Conservation (phyloP, 2,888 invertebrate species). For the Pedicia rivosa region DNA sequence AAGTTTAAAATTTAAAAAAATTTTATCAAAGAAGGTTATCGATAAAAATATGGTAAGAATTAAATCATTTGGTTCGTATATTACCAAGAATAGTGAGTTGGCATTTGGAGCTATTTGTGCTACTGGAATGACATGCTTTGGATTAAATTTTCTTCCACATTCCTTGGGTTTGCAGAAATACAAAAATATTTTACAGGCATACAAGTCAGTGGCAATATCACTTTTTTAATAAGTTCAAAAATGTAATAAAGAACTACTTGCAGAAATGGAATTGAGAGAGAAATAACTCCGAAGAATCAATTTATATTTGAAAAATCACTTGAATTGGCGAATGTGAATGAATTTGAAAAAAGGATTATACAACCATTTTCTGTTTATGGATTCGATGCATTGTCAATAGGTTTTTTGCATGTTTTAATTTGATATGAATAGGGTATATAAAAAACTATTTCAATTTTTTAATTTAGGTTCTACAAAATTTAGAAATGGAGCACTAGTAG, state of each 20-base stretch:
- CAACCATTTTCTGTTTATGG: conserved; percentile 56
- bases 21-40: no score
- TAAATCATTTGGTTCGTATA: background rate
- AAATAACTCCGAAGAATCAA: conserved; percentile 34
- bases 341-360: conserved; percentile 33
- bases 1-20: no score
- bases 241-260: conserved; percentile 13
- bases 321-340: conserved; percentile 38
- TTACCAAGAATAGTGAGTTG: conserved; percentile 33
- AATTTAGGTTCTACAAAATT: conserved; percentile 34
- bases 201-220: conserved; percentile 35
- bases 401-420: conserved; percentile 25
- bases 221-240: conserved; percentile 5
- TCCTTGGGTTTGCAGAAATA: conserved; percentile 44
- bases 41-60: no score
- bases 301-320: conserved; percentile 39
- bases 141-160: conserved; percentile 40
- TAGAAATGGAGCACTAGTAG: conserved; percentile 47
- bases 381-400: conserved; percentile 55
- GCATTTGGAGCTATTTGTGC: conserved; percentile 33
- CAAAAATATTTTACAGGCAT: conserved; percentile 43
- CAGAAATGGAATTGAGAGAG: conserved; percentile 43
- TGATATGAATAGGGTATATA: background rate
- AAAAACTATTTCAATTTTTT: conserved; percentile 1
- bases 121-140: conserved; percentile 28